Conservation (phyloP, 2,888 invertebrate genomes). For the Meliscaeva auricollis region DNA sequence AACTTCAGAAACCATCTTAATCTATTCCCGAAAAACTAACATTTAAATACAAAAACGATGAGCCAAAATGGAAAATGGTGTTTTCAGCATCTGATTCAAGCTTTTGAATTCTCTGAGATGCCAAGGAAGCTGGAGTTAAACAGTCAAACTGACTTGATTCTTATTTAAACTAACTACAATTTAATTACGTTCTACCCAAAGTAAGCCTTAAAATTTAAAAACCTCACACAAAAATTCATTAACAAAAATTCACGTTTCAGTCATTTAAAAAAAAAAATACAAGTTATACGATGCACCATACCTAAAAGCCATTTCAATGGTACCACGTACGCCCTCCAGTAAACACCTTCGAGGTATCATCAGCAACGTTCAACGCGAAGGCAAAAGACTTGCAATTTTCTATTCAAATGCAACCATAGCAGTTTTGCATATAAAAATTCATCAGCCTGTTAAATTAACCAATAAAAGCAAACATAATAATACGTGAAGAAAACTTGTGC, state of each 20-base stretch:
- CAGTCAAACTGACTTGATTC: too few relatives aligned
- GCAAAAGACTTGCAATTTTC: neutral
- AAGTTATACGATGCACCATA: neutral
- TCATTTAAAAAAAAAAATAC: neutral
- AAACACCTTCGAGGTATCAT: neutral
- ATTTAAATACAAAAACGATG: too few relatives aligned
- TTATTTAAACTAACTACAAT: too few relatives aligned
- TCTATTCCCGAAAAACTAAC: too few relatives aligned
- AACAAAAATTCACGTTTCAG: neutral
- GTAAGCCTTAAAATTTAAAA: neutral
- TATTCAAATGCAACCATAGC: slow-evolving; percentile 38
- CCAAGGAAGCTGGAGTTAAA: too few relatives aligned
- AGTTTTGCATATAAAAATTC: slow-evolving; percentile 69
- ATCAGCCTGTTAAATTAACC: slow-evolving; percentile 71
- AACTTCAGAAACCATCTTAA: too few relatives aligned
- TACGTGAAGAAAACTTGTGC: slow-evolving; percentile 70
- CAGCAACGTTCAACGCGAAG: neutral
- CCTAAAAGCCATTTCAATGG: neutral
- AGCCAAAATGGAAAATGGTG: too few relatives aligned
- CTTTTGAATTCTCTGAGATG: too few relatives aligned
- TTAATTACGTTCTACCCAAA: neutral
- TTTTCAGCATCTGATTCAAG: too few relatives aligned
- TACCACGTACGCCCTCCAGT: neutral
- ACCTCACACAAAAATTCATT: neutral
- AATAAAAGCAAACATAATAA: slow-evolving; percentile 71